A percentile compares a stretch with the other conserved stretches of the same genome.
Conservation (phyloP, 2,113 vertebrate genomes). For the Andinoacara biseriatus region DNA sequence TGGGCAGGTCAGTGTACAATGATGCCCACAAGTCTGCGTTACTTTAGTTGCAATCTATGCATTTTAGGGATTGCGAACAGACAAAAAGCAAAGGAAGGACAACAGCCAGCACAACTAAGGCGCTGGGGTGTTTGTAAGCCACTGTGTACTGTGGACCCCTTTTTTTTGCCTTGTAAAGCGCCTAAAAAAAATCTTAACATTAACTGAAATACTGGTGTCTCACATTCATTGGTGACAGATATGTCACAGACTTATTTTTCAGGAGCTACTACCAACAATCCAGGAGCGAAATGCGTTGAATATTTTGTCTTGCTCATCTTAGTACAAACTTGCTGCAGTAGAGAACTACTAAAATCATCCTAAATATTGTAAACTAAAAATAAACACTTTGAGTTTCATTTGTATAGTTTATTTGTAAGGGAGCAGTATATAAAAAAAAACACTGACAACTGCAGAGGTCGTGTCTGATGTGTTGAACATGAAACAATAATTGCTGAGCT, state of each 20-base stretch:
- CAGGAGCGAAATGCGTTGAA: not conserved
- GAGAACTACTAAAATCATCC: not conserved
- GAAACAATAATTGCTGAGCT: not conserved
- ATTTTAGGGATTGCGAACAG: too few relatives aligned
- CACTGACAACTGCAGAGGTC: not conserved
- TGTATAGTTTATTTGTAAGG: not conserved
- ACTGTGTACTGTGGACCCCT: not conserved
- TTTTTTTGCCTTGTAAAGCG: not conserved
- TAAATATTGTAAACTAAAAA: not conserved
- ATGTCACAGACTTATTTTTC: accelerated
- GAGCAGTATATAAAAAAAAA: not conserved
- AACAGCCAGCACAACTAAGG: too few relatives aligned
- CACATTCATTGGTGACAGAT: not conserved
- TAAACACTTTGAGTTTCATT: not conserved
- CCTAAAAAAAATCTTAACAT: not conserved
- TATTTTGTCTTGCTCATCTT: not conserved
- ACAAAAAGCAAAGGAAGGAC: too few relatives aligned
- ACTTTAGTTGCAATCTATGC: too few relatives aligned
- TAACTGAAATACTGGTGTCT: not conserved
- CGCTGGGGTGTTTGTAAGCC: too few relatives aligned
- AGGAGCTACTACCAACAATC: not conserved
- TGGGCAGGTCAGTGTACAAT: too few relatives aligned
- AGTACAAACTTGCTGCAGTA: not conserved
- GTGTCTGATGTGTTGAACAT: not conserved
- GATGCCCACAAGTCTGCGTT: too few relatives aligned